Base-by-base conservation (phyloP, 1,140 invertebrate genomes). In the Lordiphosa mommai region DNA sequence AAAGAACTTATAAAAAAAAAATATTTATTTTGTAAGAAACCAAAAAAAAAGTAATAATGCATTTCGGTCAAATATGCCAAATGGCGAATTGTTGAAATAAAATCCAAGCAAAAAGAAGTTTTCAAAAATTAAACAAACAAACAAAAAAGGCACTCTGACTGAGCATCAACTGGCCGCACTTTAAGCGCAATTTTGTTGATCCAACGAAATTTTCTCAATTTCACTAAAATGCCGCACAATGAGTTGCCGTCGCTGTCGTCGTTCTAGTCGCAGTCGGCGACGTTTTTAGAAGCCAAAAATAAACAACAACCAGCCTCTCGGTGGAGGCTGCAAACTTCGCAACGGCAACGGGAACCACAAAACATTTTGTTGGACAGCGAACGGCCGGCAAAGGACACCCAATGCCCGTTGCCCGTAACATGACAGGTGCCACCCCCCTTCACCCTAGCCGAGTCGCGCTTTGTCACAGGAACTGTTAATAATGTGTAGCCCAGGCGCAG, bases 401-500 rank as follows among this genome's bases (percentile, higher is more conserved):
- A 52, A 69, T 48, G 29, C 23, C 37, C 52, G 17, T 53, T 44
- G 51, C 59, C 36, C 68, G 61, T 82, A 82, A 80, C 79, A 80
- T 80, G 76, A 80, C 76, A 80, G 76, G 76, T 80, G 76, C 71
- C 48, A 12, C 10, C 6, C 47, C 38, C 33, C 41, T 47, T 38
- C 29, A 49, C 38, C 38, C 9, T 1, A 20, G 4, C 10, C 12
- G 47, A 23, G 61, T 50, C 53, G 58, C 63, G 76, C 77, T 84
- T 84, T 84, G 77, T 84, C 77, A 84, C 77, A 84, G 77, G 77
- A 84, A 84, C 77, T 84, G 77, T 84, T 84, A 84, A 84, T 84
- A 84, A 84, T 84, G 79, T 84, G 77, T 69, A 69, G 49, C 51
- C 43, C 58, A 59, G 47, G 64, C 47, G 53, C 68, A 77, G 72